Evolutionary conservation across 1,140 invertebrate genomes (phyloP), one percentile per base, ranked within the genome.

Genomic region (Sinonovacula constricta): DNA sequence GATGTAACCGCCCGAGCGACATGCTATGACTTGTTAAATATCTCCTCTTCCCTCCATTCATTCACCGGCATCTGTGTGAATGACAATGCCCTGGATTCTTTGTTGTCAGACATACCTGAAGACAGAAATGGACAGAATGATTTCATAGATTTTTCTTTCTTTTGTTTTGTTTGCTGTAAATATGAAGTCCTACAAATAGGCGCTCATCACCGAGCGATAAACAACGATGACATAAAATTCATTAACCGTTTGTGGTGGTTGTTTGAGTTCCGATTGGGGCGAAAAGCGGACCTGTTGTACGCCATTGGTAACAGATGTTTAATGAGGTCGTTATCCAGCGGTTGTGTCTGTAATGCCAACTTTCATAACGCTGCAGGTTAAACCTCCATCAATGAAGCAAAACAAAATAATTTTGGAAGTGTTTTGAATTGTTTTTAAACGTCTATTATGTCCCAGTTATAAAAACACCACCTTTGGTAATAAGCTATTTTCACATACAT

Each of bases 21-120:
- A n/a, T n/a, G n/a, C n/a, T n/a, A n/a, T n/a, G n/a, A 71, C 51
- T 71, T 71, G 33, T 57, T 33, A 26, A 71, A 71, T 10, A 71
- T 71, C 51, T 71, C 68, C 31, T 71, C 68, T 28, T 71, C 68
- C 45, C 60, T 71, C 68, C 68, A 71, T 30, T 71, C 68, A 60
- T 71, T 71, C 24, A 39, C 39, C 2, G 68, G 68, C 56, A 60
- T 54, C 66, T 68, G 66, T 22, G 53, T 30, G 26, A 60, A 26
- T 12, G 54, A 15, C 10, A 57, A 7, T 26, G 24, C n/a, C n/a
- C n/a, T n/a, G n/a, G 18, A 10, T 49, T 49, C 7, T 18, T 10
- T 49, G 18, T 10, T 49, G n/a, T n/a, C n/a, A n/a, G 39, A 49
- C 7, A 49, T 49, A 10, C 39, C 18, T 49, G 39, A 49, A 10